These are phyloP conservation scores for Aphelenchoides bicaudatus DNA, from an alignment of 2,888 invertebrate genomes.

Conservation along the genomic window DNA sequence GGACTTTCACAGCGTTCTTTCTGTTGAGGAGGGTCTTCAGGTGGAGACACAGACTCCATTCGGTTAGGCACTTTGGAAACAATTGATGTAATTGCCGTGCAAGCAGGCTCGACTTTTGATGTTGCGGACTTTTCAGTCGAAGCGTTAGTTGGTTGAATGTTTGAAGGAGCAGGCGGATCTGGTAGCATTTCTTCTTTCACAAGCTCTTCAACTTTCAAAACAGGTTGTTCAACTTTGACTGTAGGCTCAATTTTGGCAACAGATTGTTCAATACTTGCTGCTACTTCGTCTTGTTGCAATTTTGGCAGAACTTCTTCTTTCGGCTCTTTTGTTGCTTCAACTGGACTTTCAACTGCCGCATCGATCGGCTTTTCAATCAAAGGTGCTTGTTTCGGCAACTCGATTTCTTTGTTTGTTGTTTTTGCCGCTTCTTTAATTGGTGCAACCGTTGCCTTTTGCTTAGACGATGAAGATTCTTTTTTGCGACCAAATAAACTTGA, in stretches of 20 bases:
- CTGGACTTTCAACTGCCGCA: too few relatives aligned
- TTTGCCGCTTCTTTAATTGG: background rate
- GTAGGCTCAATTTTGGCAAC: background rate
- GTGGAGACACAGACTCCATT: background rate
- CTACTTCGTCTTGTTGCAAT: too few relatives aligned
- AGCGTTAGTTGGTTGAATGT: background rate
- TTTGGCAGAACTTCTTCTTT: conserved; percentile 4
- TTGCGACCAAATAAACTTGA: background rate
- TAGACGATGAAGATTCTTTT: background rate
- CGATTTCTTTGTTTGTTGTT: background rate
- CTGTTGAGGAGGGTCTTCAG: conserved; percentile 9
- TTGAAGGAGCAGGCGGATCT: background rate
- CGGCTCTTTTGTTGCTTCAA: too few relatives aligned
- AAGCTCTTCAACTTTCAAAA: too few relatives aligned
- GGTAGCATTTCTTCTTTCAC: too few relatives aligned
- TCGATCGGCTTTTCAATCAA: conserved; percentile 7
- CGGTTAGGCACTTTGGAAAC: background rate
- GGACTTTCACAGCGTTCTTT: background rate
- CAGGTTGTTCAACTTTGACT: too few relatives aligned
- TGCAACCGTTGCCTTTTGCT: conserved; percentile 7
- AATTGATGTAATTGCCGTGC: background rate
- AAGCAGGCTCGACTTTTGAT: background rate
- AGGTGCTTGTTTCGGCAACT: conserved; percentile 11
- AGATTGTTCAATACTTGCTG: background rate
- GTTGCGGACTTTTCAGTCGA: background rate